A percentile compares a stretch with the other conserved stretches of the same genome.
phyloP scores from a whole-genome alignment of 2,797 vertebrate species.

The Parauchenoglanis ngamensis region DNA sequence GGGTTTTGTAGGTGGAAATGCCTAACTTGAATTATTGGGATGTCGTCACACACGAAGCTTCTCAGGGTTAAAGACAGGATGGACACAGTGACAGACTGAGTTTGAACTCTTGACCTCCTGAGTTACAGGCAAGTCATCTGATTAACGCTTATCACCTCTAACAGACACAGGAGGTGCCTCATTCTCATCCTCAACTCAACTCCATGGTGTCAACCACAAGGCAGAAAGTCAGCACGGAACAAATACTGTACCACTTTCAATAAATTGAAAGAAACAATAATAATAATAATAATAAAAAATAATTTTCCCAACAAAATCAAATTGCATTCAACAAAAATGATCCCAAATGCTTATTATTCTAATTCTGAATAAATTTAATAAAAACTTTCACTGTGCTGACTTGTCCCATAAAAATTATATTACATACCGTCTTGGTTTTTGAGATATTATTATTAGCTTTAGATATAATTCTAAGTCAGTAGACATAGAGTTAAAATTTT shows the following conservation, averaged over 20 bases:
- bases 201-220: background rate
- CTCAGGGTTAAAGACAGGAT: conserved; percentile 16
- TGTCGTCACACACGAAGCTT: background rate
- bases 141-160: background rate
- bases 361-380: background rate
- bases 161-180: conserved; percentile 1
- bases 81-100: conserved; percentile 5
- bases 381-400: background rate
- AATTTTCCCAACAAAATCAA: background rate
- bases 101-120: conserved; percentile 3
- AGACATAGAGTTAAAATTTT: background rate
- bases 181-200: background rate
- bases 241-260: too few relatives aligned
- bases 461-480: background rate
- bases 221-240: background rate
- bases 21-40: background rate
- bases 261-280: background rate
- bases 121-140: conserved; percentile 9
- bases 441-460: background rate
- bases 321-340: background rate
- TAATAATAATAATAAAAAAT: background rate
- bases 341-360: background rate
- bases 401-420: background rate
- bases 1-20: background rate
- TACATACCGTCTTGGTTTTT: background rate